Evolutionary conservation across 2,113 vertebrate genomes (phyloP).

Genomic region (Protomyctophum bolini): DNA sequence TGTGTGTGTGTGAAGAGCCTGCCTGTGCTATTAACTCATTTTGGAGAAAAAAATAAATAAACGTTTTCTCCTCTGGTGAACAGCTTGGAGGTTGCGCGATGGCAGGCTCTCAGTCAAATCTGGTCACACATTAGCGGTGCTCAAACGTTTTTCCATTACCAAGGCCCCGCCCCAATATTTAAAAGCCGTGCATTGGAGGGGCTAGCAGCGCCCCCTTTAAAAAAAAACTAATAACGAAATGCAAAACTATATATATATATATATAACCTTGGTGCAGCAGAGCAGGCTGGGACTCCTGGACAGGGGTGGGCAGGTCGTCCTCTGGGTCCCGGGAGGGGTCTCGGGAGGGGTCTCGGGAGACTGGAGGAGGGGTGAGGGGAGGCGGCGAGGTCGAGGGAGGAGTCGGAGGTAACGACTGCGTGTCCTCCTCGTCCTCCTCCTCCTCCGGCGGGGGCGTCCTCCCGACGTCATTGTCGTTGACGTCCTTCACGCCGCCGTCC

Average conservation of each 20-base stretch:
- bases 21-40: no score
- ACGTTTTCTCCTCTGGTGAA: no score
- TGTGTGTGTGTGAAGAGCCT: no score
- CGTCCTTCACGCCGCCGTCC: slow-evolving; percentile 62
- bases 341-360: slow-evolving; percentile 2
- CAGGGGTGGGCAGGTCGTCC: slow-evolving; percentile 70
- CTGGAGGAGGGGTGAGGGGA: slow-evolving; percentile 38
- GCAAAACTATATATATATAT: no score
- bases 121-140: no score
- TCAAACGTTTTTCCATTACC: no score
- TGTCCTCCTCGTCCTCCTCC: not conserved
- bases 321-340: slow-evolving; percentile 42
- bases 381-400: slow-evolving; percentile 33
- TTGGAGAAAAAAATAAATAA: no score
- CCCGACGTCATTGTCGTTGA: slow-evolving; percentile 73
- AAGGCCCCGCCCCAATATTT: no score
- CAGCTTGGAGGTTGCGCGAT: slow-evolving; percentile 16
- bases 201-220: no score
- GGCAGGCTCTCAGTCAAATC: no score
- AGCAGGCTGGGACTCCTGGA: slow-evolving; percentile 77
- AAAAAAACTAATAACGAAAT: no score
- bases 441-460: slow-evolving; percentile 26
- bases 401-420: slow-evolving; percentile 17
- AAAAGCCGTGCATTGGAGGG: no score
- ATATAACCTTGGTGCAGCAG: slow-evolving; percentile 13